These are phyloP conservation scores for Champsocephalus esox DNA, from an alignment of 2,797 vertebrate genomes.

Conservation along the genomic window DNA sequence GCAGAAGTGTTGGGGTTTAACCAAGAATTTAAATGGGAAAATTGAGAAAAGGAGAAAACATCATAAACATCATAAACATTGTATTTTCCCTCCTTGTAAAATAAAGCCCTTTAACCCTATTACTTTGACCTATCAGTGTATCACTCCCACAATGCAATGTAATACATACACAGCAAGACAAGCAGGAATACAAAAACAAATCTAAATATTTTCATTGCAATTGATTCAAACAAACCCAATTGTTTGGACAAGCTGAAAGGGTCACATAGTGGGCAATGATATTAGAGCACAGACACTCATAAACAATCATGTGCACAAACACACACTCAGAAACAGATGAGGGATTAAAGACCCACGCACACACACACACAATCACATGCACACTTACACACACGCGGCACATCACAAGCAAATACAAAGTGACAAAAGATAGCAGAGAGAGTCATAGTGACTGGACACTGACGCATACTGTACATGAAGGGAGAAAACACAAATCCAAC, in stretches of 20 bases:
- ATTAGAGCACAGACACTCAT: conserved; percentile 6
- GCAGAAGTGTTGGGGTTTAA: background rate
- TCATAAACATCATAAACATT: background rate
- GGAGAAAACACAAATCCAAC: conserved; percentile 64
- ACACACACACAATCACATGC: background rate
- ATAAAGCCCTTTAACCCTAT: background rate
- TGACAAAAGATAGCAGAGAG: conserved; percentile 69
- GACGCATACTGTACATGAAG: conserved; percentile 53
- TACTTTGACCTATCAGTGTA: background rate
- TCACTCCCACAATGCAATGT: conserved; percentile 20
- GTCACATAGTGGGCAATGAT: conserved; percentile 25
- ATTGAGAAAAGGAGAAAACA: background rate
- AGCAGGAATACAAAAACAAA: background rate
- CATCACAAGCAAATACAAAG: conserved; percentile 64
- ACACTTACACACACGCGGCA: conserved; percentile 24
- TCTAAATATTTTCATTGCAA: conserved; percentile 15
- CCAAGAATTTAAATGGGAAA: background rate
- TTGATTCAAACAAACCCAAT: conserved; percentile 8
- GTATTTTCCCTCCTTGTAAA: background rate
- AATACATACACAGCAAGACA: conserved; percentile 11
- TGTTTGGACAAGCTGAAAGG: conserved; percentile 30
- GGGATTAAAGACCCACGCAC: conserved; percentile 27
- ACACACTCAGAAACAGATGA: conserved; percentile 29
- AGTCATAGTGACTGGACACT: conserved; percentile 67
- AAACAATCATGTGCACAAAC: conserved; percentile 9